phyloP scores from a whole-genome alignment of 2,797 vertebrate species.

The Staurois parvus region DNA sequence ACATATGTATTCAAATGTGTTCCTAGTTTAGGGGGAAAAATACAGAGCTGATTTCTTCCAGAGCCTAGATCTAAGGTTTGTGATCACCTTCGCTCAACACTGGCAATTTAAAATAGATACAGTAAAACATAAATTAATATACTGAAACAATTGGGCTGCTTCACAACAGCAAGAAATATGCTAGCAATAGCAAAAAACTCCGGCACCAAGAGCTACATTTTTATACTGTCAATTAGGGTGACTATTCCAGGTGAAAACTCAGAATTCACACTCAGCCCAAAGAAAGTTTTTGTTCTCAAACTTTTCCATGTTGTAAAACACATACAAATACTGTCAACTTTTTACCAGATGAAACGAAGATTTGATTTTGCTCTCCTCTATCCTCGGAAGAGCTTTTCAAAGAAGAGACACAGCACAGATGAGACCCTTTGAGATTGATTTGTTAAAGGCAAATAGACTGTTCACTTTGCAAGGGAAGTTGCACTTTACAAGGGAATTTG shows the following conservation, averaged over 20 bases:
- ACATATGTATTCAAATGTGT: slow-evolving; percentile 49
- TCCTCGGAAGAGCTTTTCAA: no score
- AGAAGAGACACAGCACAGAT: no score
- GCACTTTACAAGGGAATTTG: no score
- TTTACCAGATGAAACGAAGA: no score
- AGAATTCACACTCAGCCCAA: background rate
- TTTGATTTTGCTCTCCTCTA: no score
- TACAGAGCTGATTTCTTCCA: slow-evolving; percentile 32
- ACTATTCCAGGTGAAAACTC: background rate
- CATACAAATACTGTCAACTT: background rate
- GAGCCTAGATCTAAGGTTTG: slow-evolving; percentile 28
- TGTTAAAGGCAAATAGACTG: no score
- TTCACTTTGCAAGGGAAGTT: no score
- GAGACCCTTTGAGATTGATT: no score
- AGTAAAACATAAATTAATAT: slow-evolving; percentile 25
- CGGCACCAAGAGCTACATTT: background rate
- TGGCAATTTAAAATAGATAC: slow-evolving; percentile 33
- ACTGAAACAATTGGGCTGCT: background rate
- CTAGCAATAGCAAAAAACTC: background rate
- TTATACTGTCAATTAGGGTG: background rate
- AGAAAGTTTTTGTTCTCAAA: background rate
- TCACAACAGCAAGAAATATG: slow-evolving; percentile 2
- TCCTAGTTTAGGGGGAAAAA: slow-evolving; percentile 23
- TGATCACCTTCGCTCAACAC: slow-evolving; percentile 34
- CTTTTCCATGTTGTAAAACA: background rate